phyloP scores from a whole-genome alignment of 1,140 invertebrate species.

The Meloidogyne exigua region DNA sequence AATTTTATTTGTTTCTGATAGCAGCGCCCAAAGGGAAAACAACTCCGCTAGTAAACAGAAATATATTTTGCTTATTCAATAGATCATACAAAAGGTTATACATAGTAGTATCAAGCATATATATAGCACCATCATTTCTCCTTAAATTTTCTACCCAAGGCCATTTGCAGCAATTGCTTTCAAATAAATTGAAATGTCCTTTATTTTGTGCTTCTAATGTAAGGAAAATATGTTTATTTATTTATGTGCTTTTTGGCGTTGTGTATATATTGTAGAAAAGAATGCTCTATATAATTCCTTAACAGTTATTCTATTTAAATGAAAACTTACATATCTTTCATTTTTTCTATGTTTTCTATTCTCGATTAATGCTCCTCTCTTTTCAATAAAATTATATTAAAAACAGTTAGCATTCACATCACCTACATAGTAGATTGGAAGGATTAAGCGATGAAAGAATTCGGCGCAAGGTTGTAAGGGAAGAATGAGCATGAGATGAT shows the following conservation, averaged over 20 bases:
- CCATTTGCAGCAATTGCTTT: neutral
- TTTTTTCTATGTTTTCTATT: neutral
- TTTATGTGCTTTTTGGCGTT: too few relatives aligned
- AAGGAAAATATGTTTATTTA: neutral
- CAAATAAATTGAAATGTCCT: neutral
- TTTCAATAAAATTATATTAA: neutral
- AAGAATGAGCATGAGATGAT: neutral
- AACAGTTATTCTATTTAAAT: too few relatives aligned
- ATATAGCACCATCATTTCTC: neutral
- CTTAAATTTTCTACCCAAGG: neutral
- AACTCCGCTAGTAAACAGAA: too few relatives aligned
- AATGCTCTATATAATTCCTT: too few relatives aligned
- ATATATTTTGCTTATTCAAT: too few relatives aligned
- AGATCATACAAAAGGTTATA: neutral
- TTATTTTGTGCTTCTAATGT: neutral
- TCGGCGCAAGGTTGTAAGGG: neutral
- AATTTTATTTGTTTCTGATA: too few relatives aligned
- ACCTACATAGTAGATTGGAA: neutral
- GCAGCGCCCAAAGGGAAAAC: too few relatives aligned
- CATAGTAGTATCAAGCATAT: neutral
- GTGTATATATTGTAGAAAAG: too few relatives aligned
- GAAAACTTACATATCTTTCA: too few relatives aligned
- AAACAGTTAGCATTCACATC: neutral
- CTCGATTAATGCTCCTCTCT: neutral
- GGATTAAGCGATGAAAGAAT: constrained; percentile 1